These are phyloP conservation scores for Scopus umbretta DNA, from an alignment of 2,113 vertebrate genomes.

Conservation along the genomic window DNA sequence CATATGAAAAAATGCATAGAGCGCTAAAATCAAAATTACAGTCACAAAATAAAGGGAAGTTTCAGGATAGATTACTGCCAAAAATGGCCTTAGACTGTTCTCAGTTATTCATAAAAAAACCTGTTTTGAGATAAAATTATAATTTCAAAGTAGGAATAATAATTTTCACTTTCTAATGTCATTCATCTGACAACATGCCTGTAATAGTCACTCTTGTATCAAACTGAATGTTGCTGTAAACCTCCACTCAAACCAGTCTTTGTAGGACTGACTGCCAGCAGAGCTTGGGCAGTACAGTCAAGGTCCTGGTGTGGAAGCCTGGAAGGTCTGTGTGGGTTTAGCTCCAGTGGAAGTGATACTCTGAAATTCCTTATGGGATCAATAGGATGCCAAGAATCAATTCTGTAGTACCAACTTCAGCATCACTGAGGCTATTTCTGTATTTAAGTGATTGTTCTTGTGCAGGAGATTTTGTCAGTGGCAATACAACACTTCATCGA, in stretches of 20 bases:
- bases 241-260: fast-evolving
- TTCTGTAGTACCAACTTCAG: background rate
- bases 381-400: background rate
- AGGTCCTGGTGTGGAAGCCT: background rate
- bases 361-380: background rate
- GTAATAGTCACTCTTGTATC: background rate
- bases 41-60: background rate
- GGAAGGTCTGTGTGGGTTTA: background rate
- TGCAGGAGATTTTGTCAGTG: background rate
- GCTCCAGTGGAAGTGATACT: background rate
- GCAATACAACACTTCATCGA: fast-evolving
- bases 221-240: background rate
- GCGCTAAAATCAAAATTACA: background rate
- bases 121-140: background rate
- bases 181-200: background rate
- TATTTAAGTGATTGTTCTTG: fast-evolving
- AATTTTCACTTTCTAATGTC: background rate
- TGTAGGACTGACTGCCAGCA: fast-evolving
- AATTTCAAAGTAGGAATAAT: background rate
- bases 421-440: fast-evolving
- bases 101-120: background rate
- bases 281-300: fast-evolving
- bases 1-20: background rate
- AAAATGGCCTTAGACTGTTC: background rate
- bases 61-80: background rate